Percentiles rank a stretch among this genome's conserved stretches.
Conservation (phyloP, 1,140 invertebrate species). For the Caenorhabditis inopinata region DNA sequence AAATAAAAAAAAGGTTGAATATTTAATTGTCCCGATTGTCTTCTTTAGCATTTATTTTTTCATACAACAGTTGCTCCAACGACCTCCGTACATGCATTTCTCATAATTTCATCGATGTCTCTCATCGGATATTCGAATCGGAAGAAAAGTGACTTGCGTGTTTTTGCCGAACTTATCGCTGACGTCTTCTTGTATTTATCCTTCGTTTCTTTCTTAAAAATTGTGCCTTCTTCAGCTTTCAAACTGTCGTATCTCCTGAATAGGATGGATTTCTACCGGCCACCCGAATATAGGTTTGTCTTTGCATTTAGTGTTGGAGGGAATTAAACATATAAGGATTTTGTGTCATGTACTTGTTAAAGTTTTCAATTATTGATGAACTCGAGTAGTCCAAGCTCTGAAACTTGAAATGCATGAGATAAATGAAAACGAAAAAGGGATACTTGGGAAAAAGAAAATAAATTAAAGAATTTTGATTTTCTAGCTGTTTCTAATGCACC, state of each 20-base stretch:
- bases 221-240: not conserved
- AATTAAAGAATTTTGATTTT: too few relatives aligned
- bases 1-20: too few relatives aligned
- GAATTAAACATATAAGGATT: too few relatives aligned
- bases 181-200: slow-evolving; percentile 12
- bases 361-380: too few relatives aligned
- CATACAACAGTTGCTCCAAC: too few relatives aligned
- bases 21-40: too few relatives aligned
- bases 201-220: not conserved
- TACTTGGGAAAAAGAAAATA: too few relatives aligned
- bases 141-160: not conserved
- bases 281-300: slow-evolving; percentile 25
- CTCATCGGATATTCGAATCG: slow-evolving; percentile 30
- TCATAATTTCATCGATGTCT: not conserved
- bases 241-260: slow-evolving; percentile 20
- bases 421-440: too few relatives aligned
- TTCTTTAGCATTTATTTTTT: not conserved
- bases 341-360: not conserved
- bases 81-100: not conserved
- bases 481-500: too few relatives aligned
- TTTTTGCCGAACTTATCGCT: not conserved
- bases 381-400: too few relatives aligned
- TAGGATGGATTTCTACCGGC: slow-evolving; percentile 24
- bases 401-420: too few relatives aligned
- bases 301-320: too few relatives aligned